These are phyloP conservation scores for Myzus persicae DNA, from an alignment of 1,140 invertebrate genomes.

Conservation along the genomic window DNA sequence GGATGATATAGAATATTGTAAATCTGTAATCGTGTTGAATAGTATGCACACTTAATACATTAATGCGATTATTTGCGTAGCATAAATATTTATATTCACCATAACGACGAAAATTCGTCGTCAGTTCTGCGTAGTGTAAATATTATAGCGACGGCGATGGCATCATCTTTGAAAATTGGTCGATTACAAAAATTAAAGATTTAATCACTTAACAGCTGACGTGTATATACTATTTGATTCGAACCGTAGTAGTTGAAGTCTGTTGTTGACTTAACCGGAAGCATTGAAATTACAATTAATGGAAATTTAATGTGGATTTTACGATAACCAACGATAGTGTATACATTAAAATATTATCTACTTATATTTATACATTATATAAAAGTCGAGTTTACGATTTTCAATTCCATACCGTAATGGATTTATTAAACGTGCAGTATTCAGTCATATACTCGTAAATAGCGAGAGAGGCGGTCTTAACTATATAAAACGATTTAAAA, in stretches of 20 bases:
- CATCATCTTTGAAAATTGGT: not conserved
- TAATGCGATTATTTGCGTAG: not conserved
- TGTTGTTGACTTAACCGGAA: not conserved
- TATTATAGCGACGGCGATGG: not conserved
- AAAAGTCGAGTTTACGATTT: not conserved
- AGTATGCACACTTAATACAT: not conserved
- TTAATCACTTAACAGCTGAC: not conserved
- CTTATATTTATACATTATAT: not conserved
- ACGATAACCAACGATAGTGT: not conserved
- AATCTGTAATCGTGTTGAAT: not conserved
- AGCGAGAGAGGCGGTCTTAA: not conserved
- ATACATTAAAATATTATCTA: not conserved
- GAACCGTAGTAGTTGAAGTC: not conserved
- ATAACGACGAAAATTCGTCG: not conserved
- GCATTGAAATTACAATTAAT: not conserved
- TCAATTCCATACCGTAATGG: slow-evolving; percentile 5
- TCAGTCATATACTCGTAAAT: not conserved
- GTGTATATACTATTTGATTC: not conserved
- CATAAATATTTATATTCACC: not conserved
- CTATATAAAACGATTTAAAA: not conserved
- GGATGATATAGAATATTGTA: not conserved
- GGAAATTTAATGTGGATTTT: not conserved
- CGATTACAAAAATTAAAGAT: not conserved
- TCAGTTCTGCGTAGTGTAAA: not conserved
- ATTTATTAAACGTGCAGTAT: not conserved